Evolutionary conservation across 2,888 invertebrate species (phyloP), one percentile per base, ranked within the genome.

Genomic region (Torymus auratus): DNA sequence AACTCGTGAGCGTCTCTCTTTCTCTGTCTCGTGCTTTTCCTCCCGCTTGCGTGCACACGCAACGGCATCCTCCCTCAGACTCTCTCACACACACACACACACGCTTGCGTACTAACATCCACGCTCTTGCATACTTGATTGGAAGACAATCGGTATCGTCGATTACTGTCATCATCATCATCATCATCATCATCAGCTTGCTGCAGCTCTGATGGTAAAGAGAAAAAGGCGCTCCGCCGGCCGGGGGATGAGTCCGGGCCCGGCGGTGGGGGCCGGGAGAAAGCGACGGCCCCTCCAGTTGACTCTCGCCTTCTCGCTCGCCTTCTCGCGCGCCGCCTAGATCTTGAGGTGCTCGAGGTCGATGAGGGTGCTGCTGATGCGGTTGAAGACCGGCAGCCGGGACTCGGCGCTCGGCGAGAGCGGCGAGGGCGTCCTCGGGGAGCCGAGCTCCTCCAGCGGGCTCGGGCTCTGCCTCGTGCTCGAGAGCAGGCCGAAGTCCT

Each of bases 321-420:
- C 67, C 56, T 68, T 68, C 75, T n/a, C n/a, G n/a, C n/a, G n/a
- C n/a, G n/a, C 52, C 58, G 58, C 10, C 67, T 88, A 90, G 56
- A 90, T 87, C 82, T 89, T 89, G 41, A 90, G 86, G 58, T 87
- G 84, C 11, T 91, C 88, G 75, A 91, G 88, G n/a, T 89, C 88
- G 64, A 86, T 87, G 80, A 92, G 85, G 77, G 92, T 92, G 84
- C 93, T 93, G 88, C 94, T 93, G 87, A 95, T 92, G 87, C 94
- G 93, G 91, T 95, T 95, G 93, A 96, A 96, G 55, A 96, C 96
- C 64, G 96, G 96, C 90, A 96, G 93, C 86, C 96, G 93, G 71
- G 94, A 93, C 83, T 94, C 94, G 81, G 93, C 93, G 77, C 87
- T 88, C 0, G 90, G 90, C 2, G 90, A 90, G 23, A 89, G 78